phyloP scores from a whole-genome alignment of 2,888 invertebrate genomes.

The Auanema sp. region DNA sequence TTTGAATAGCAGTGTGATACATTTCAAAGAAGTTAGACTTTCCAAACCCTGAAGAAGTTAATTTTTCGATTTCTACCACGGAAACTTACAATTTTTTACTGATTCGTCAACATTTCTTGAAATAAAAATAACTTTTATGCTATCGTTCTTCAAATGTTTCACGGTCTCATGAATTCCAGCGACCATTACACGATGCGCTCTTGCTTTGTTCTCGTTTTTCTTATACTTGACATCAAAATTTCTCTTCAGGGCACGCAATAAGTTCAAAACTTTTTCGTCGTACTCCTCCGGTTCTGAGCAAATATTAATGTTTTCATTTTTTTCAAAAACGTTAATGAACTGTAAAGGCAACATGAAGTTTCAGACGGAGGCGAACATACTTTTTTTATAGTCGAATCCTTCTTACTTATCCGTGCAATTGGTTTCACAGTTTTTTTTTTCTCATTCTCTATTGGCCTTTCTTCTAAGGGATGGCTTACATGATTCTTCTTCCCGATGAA shows the following conservation, averaged over 20 bases:
- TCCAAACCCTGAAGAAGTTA: not conserved
- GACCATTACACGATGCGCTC: slow-evolving; percentile 23
- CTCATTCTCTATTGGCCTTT: too few species aligned
- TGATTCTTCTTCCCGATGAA: slow-evolving; percentile 4
- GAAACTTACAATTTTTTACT: slow-evolving; percentile 21
- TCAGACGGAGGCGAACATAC: not conserved
- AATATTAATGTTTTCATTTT: not conserved
- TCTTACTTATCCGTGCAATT: not conserved
- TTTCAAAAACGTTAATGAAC: not conserved
- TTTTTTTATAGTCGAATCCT: not conserved
- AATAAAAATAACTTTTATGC: slow-evolving; percentile 23
- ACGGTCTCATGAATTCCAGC: slow-evolving; percentile 35
- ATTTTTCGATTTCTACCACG: slow-evolving; percentile 4
- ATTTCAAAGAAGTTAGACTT: too few species aligned
- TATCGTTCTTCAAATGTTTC: slow-evolving; percentile 22
- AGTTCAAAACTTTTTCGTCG: slow-evolving; percentile 9
- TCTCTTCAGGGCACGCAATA: slow-evolving; percentile 20
- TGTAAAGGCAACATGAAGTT: not conserved
- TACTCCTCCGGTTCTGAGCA: not conserved
- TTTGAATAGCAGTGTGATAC: too few species aligned
- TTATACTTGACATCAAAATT: not conserved
- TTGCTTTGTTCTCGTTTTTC: slow-evolving; percentile 19
- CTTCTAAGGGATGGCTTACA: not conserved
- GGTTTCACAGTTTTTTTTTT: too few species aligned
- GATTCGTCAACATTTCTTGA: slow-evolving; percentile 34